Conservation (phyloP, 2,113 vertebrate genomes). For the Tapirus terrestris region DNA sequence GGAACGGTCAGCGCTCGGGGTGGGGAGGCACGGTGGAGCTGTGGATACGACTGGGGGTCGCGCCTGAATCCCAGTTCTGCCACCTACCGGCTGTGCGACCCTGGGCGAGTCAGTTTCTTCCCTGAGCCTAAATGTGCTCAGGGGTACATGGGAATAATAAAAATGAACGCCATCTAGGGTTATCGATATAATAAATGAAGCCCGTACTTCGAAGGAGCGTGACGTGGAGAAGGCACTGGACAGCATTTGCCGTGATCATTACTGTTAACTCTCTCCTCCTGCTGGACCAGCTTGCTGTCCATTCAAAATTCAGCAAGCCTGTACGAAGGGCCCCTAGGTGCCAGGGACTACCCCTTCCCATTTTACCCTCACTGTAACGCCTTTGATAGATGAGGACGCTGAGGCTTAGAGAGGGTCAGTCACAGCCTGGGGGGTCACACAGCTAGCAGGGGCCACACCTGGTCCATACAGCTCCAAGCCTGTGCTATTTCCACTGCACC, state of each 20-base stretch:
- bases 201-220: background rate
- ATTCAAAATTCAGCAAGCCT: too few species aligned
- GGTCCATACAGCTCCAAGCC: too few species aligned
- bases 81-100: background rate
- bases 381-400: background rate
- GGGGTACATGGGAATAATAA: background rate
- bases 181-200: rapidly evolving
- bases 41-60: too few species aligned
- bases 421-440: background rate
- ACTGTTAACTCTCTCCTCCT: background rate
- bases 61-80: background rate
- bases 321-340: background rate
- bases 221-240: rapidly evolving
- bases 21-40: too few species aligned
- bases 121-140: background rate
- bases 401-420: background rate
- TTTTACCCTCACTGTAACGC: rapidly evolving
- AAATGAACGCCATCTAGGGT: too few species aligned
- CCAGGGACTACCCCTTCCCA: too few species aligned
- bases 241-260: rapidly evolving
- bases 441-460: background rate
- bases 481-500: rapidly evolving
- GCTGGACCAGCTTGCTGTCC: background rate
- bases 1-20: background rate
- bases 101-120: background rate